Evolutionary conservation across 1,140 invertebrate genomes (phyloP).

Genomic region (Trichoplusia ni): DNA sequence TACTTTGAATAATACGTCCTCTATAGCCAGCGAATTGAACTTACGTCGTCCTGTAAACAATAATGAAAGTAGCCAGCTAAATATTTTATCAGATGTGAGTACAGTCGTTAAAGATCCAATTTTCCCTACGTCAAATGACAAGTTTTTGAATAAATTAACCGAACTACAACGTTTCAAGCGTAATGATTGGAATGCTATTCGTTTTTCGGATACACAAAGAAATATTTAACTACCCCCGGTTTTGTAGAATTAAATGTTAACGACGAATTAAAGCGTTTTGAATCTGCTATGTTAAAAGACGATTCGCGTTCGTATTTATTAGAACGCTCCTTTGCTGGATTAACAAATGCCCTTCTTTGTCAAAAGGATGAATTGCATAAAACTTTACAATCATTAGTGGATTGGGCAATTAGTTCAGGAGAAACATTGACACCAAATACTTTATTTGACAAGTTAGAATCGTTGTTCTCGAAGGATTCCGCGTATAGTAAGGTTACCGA

Average conservation of each 20-base stretch:
- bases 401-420: constrained; percentile 16
- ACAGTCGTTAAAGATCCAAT: neutral
- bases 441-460: neutral
- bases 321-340: constrained; percentile 28
- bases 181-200: constrained; percentile 34
- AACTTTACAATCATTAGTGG: constrained; percentile 25
- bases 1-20: neutral
- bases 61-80: neutral
- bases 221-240: constrained; percentile 38
- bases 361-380: constrained; percentile 29
- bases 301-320: constrained; percentile 27
- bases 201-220: constrained; percentile 38
- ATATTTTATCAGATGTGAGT: too few species aligned
- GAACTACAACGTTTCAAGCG: constrained; percentile 38
- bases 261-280: constrained; percentile 36
- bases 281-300: constrained; percentile 17
- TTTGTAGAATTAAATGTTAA: constrained; percentile 35
- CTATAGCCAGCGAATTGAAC: neutral
- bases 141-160: constrained; percentile 23
- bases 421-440: neutral
- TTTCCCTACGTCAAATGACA: neutral
- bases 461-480: constrained; percentile 33
- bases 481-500: constrained; percentile 30
- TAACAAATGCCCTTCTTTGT: constrained; percentile 25
- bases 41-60: neutral